Evolutionary conservation across 2,797 vertebrate genomes (phyloP).

Genomic region (Coracias cyanogaster): DNA sequence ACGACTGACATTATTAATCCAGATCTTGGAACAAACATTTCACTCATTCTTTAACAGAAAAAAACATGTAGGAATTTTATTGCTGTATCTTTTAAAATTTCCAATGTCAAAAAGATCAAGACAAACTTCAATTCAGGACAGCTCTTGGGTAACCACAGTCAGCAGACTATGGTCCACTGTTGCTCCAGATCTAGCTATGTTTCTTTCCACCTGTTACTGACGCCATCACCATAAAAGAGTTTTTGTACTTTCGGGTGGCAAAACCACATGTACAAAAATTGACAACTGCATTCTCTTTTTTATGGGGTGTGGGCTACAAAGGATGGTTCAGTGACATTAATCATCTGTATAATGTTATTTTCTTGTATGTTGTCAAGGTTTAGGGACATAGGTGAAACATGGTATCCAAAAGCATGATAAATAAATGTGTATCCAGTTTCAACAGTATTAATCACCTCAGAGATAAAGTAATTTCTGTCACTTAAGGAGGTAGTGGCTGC

Average conservation of each 20-base stretch:
- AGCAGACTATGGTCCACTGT: background rate
- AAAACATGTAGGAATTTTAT: background rate
- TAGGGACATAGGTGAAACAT: background rate
- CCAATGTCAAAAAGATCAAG: background rate
- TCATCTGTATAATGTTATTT: background rate
- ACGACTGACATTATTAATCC: background rate
- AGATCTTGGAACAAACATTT: background rate
- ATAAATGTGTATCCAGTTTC: background rate
- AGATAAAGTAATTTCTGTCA: background rate
- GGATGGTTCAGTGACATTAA: background rate
- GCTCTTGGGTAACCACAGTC: background rate
- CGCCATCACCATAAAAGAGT: background rate
- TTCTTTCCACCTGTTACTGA: background rate
- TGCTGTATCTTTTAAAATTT: background rate
- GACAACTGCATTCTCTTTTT: background rate
- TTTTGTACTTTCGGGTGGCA: background rate
- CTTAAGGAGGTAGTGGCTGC: background rate
- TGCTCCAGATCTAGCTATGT: background rate
- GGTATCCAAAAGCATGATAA: background rate
- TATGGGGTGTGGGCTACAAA: background rate
- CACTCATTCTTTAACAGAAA: background rate
- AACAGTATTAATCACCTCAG: background rate
- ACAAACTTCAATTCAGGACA: background rate
- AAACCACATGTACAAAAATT: background rate
- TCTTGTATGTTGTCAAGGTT: background rate